phyloP scores from a whole-genome alignment of 2,113 vertebrate species.

The Ellobius talpinus region DNA sequence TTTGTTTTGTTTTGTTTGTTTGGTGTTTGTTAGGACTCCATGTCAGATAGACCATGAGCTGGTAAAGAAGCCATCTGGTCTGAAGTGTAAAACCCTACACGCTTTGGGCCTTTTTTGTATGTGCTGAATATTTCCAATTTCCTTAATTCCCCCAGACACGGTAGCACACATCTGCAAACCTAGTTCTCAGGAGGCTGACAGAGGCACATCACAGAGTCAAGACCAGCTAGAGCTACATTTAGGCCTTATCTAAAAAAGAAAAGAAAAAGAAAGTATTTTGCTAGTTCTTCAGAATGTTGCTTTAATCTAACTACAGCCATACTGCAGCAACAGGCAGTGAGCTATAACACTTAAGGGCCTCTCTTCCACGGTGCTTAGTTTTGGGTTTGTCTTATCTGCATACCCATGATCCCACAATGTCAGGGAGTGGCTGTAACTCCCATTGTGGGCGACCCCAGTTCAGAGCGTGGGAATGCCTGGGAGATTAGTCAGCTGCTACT shows the following conservation, averaged over 20 bases:
- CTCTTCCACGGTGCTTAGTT: background rate
- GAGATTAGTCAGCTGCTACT: background rate
- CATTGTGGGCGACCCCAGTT: background rate
- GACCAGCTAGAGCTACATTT: background rate
- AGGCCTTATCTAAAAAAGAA: background rate
- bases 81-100: constrained; percentile 29
- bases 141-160: background rate
- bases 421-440: background rate
- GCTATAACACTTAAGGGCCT: background rate
- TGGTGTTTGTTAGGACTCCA: background rate
- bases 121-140: constrained; percentile 44
- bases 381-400: background rate
- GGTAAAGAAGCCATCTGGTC: background rate
- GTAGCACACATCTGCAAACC: too few relatives aligned
- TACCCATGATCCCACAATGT: background rate
- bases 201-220: background rate
- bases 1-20: background rate
- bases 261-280: background rate
- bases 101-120: constrained; percentile 16
- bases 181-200: background rate
- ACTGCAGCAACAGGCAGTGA: background rate
- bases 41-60: background rate
- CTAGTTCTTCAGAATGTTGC: background rate
- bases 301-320: constrained; percentile 1
- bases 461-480: background rate